Evolutionary conservation across 1,140 invertebrate genomes (phyloP), one percentile per base, ranked within the genome.

Genomic region (Diabrotica undecimpunctata): DNA sequence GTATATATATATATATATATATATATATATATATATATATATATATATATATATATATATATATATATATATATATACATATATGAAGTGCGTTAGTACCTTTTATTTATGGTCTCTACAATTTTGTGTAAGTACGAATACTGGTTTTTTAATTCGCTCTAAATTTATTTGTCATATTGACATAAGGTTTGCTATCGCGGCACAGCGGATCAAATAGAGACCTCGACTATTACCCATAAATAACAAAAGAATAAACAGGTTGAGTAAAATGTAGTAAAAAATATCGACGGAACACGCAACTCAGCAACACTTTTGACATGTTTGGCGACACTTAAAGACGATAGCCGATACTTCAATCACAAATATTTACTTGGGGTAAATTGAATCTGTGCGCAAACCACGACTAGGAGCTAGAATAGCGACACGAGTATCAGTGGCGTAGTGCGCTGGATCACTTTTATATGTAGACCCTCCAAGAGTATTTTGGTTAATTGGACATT

Each of bases 311-410:
- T 46, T 46, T 46, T 46, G 41, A 46, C 41, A 46, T 46, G 41
- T 46, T 46, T 46, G 41, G 41, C 3, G 8, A 46, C n/a, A 46
- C 41, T 46, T n/a, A 11, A n/a, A 46, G 11, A 46, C 41, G 41
- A 46, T 46, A 46, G 41, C 11, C 41, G 41, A 46, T 46, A 46
- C 8, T 10, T n/a, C 41, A 46, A 46, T 46, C n/a, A 46, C 41
- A 46, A 46, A 46, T 46, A 46, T 46, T 46, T 46, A 46, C 41
- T 46, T 46, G 8, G n/a, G n/a, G 41, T 46, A 46, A 46, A 46
- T 46, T 46, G 41, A 46, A 46, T 46, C 41, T 46, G 41, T 10
- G 41, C 41, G 3, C 8, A 46, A 46, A 46, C 41, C 41, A n/a
- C 41, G 41, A 46, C 41, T 2, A 6, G 41, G n/a, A 46, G 6